Conservation (phyloP, 2,797 vertebrate species). For the Coregonus sp. region DNA sequence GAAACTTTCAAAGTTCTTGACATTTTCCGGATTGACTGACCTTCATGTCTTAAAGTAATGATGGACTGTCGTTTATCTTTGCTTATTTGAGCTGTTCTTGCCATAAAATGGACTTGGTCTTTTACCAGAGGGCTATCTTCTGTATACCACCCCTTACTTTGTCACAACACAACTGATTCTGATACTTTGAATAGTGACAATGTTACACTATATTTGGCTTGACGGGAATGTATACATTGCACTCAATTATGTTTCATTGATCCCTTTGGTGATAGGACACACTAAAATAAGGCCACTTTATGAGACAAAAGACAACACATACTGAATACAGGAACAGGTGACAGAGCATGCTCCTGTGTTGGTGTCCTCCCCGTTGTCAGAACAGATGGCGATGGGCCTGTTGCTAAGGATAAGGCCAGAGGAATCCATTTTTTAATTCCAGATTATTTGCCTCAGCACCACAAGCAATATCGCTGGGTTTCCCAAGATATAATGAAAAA, state of each 20-base stretch:
- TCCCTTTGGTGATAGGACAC: constrained; percentile 8
- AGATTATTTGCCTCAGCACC: constrained; percentile 90
- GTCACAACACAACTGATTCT: too few species aligned
- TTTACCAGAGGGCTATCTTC: too few species aligned
- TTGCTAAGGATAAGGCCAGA: constrained; percentile 90
- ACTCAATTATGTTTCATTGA: constrained; percentile 12
- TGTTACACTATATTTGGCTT: background rate
- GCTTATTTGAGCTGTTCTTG: too few species aligned
- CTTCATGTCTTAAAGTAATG: too few species aligned
- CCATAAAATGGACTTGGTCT: too few species aligned
- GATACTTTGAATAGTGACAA: background rate
- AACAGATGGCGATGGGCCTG: constrained; percentile 90
- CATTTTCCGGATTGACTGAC: too few species aligned
- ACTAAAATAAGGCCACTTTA: background rate
- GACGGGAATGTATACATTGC: background rate
- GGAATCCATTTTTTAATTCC: constrained; percentile 94
- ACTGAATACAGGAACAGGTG: constrained; percentile 78
- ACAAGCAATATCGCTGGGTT: constrained; percentile 84
- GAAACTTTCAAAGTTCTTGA: too few species aligned
- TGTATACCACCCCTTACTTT: too few species aligned
- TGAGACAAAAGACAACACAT: constrained; percentile 24
- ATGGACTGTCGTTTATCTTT: too few species aligned
- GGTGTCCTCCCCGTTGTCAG: constrained; percentile 79
- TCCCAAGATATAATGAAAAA: constrained; percentile 80
- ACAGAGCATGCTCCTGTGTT: constrained; percentile 69